Evolutionary conservation across 2,888 invertebrate genomes (phyloP).

Genomic region (Brachypterus glaber): DNA sequence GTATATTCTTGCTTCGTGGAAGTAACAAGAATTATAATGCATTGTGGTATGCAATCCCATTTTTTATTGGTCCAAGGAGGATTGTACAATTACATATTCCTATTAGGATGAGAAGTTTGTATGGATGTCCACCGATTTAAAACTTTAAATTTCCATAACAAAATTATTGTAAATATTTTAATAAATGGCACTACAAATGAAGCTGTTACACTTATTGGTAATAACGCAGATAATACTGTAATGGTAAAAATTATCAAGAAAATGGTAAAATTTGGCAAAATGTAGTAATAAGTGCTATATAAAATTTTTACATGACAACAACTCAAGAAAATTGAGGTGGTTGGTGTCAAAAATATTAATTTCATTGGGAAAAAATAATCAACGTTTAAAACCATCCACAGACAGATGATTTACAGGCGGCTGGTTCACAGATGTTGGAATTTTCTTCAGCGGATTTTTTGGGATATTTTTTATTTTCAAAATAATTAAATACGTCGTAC

Average conservation of each 20-base stretch:
- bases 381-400: too few species aligned
- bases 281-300: not conserved
- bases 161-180: not conserved
- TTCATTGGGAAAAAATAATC: too few species aligned
- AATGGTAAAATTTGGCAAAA: not conserved
- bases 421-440: too few species aligned
- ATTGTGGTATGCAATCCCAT: too few species aligned
- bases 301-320: not conserved
- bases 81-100: not conserved
- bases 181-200: not conserved
- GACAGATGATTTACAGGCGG: too few species aligned
- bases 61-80: not conserved
- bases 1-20: too few species aligned
- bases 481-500: too few species aligned
- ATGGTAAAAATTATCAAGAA: not conserved
- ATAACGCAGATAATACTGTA: not conserved
- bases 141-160: not conserved
- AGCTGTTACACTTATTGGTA: not conserved
- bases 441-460: too few species aligned
- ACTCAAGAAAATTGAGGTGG: not conserved
- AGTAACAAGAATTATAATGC: too few species aligned
- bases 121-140: not conserved
- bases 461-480: too few species aligned
- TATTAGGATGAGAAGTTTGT: not conserved
- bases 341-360: too few species aligned